Conservation (phyloP, 2,797 vertebrate genomes). For the Falco biarmicus region DNA sequence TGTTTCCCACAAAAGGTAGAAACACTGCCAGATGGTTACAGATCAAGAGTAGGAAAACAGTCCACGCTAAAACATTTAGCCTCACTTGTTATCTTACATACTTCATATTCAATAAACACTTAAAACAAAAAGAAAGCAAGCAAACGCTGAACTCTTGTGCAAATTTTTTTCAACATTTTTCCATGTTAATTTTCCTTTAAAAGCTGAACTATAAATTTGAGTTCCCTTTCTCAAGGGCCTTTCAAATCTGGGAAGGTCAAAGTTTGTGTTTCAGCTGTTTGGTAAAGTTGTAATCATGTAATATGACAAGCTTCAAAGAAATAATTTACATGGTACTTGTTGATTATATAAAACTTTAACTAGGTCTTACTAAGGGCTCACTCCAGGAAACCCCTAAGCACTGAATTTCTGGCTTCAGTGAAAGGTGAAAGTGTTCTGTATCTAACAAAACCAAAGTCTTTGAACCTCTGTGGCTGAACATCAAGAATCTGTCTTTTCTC, state of each 20-base stretch:
- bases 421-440: background rate
- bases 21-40: background rate
- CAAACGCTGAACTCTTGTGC: background rate
- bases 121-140: background rate
- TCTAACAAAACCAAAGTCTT: background rate
- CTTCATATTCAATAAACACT: background rate
- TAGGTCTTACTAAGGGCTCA: background rate
- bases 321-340: background rate
- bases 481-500: conserved; percentile 4
- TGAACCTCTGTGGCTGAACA: background rate
- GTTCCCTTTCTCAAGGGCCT: background rate
- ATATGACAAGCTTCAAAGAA: background rate
- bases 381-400: background rate
- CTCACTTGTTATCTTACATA: background rate
- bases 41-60: background rate
- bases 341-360: background rate
- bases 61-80: background rate
- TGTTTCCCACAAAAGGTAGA: background rate
- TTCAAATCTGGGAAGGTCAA: background rate
- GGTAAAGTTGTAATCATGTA: background rate
- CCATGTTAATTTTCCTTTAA: background rate
- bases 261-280: background rate
- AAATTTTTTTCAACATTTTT: background rate
- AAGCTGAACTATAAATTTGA: background rate
- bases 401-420: background rate